Conservation (phyloP, 1,140 invertebrate species). For the Tribolium castaneum region DNA sequence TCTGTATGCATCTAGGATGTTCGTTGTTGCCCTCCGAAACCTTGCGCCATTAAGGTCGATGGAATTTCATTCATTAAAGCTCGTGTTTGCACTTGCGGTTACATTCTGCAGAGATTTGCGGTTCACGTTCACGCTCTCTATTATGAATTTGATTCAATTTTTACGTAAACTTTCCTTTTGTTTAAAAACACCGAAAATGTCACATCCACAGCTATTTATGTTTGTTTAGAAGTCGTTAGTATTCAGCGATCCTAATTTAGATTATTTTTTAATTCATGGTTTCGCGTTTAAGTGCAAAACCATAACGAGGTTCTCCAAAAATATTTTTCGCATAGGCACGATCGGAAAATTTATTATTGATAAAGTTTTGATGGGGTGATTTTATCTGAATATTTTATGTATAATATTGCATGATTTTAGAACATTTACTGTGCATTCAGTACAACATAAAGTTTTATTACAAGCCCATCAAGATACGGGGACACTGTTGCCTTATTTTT, state of each 20-base stretch:
- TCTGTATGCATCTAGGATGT: neutral
- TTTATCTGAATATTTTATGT: conserved; percentile 33
- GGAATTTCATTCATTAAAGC: neutral
- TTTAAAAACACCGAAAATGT: neutral
- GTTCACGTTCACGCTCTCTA: neutral
- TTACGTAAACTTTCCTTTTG: neutral
- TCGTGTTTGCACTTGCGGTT: neutral
- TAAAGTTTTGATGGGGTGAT: conserved; percentile 21
- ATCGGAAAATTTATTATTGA: conserved; percentile 25
- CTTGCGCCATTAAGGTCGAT: neutral
- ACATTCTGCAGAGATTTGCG: neutral
- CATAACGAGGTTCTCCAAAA: neutral
- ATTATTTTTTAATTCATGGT: conserved; percentile 9
- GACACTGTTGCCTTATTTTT: neutral
- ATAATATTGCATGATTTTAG: conserved; percentile 31
- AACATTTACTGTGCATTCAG: conserved; percentile 5
- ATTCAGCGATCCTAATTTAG: neutral
- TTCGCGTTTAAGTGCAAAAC: neutral
- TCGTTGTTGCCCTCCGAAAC: neutral
- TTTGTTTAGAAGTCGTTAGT: neutral
- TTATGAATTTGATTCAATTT: neutral
- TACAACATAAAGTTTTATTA: conserved; percentile 26
- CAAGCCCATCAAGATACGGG: conserved; percentile 8
- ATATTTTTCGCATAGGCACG: conserved; percentile 4
- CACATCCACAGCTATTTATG: neutral